Percentiles rank a stretch among this genome's conserved stretches.
These are phyloP conservation scores for Dasyurus viverrinus DNA, from an alignment of 2,113 vertebrate species.

Conservation along the genomic window DNA sequence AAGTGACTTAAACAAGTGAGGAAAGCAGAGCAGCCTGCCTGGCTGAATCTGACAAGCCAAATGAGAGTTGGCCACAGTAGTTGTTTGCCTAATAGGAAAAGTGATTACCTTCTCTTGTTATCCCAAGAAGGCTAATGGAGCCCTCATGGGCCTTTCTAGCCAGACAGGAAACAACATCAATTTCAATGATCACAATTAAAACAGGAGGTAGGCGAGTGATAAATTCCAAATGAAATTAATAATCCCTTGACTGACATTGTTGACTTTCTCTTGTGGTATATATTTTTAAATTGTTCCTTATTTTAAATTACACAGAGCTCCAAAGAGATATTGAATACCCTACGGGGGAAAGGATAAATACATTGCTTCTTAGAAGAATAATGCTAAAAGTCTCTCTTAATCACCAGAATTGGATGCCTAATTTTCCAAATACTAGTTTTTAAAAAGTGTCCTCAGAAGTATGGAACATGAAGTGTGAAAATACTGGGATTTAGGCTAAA, in stretches of 20 bases:
- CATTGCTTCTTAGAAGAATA: not conserved
- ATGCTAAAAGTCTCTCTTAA: not conserved
- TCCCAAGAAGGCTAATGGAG: constrained; percentile 56
- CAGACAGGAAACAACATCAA: constrained; percentile 60
- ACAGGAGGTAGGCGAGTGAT: constrained; percentile 9
- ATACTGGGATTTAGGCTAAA: constrained; percentile 16
- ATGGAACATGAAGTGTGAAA: not conserved
- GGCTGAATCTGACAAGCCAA: constrained; percentile 56
- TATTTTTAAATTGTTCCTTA: constrained; percentile 2
- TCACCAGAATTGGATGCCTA: not conserved
- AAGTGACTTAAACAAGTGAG: constrained; percentile 41
- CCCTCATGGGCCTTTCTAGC: constrained; percentile 50
- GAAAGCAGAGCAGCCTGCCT: constrained; percentile 31
- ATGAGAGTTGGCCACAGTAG: constrained; percentile 67
- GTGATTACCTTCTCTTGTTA: constrained; percentile 73
- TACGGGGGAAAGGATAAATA: not conserved
- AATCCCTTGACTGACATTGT: constrained; percentile 33
- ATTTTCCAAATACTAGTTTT: not conserved
- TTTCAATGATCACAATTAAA: constrained; percentile 68
- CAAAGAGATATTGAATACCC: not conserved
- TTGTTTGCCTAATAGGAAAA: constrained; percentile 71
- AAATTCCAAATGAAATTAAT: constrained; percentile 44
- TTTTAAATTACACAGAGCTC: constrained; percentile 20
- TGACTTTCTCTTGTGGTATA: constrained; percentile 32
- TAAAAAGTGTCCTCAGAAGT: not conserved